A percentile compares a stretch with the other conserved stretches of the same genome.
These are phyloP conservation scores for Eclectus roratus DNA, from an alignment of 2,113 vertebrate genomes.

Conservation along the genomic window DNA sequence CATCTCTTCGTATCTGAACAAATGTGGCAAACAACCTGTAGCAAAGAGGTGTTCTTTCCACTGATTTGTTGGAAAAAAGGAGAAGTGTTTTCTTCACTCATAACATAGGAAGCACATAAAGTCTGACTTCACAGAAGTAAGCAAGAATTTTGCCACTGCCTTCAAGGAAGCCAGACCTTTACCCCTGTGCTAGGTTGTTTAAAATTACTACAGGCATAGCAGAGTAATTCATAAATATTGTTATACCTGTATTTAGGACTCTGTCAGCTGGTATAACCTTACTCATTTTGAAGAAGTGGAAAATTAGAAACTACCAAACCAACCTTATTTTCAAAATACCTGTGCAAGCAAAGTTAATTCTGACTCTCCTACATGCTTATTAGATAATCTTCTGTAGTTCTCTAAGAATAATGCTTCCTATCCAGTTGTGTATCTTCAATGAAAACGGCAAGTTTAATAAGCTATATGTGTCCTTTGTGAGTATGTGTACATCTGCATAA, in stretches of 20 bases:
- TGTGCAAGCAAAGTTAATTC: not conserved
- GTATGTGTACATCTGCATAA: rapidly evolving
- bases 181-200: not conserved
- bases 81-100: not conserved
- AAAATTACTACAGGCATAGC: not conserved
- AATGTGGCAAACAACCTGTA: not conserved
- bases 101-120: not conserved
- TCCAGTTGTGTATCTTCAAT: not conserved
- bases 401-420: not conserved
- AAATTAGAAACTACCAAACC: not conserved
- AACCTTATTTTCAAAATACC: not conserved
- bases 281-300: not conserved
- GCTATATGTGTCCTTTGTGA: not conserved
- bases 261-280: not conserved
- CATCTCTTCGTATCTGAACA: not conserved
- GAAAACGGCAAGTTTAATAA: not conserved
- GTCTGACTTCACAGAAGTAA: not conserved
- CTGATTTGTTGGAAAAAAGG: not conserved
- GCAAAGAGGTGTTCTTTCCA: not conserved
- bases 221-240: not conserved
- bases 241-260: not conserved
- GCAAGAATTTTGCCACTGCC: not conserved
- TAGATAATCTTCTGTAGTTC: not conserved
- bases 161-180: not conserved
- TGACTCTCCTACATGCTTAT: not conserved